Evolutionary conservation across 2,888 invertebrate species (phyloP).

Genomic region (Ptilodon capucinus): DNA sequence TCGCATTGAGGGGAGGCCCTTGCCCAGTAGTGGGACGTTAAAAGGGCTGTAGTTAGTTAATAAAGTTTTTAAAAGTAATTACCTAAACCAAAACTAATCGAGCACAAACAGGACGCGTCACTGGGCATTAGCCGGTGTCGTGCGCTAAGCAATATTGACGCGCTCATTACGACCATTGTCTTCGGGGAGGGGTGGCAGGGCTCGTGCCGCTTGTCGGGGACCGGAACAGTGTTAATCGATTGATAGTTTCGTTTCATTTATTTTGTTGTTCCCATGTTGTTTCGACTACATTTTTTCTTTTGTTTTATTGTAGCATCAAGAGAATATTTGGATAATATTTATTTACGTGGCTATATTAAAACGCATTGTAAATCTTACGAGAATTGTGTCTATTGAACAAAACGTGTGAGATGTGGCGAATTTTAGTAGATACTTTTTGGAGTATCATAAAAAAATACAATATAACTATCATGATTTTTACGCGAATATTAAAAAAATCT

Average conservation of each 20-base stretch:
- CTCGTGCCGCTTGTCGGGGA: slow-evolving; percentile 14
- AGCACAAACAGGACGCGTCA: slow-evolving; percentile 13
- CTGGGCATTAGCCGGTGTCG: slow-evolving; percentile 47
- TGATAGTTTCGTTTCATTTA: not conserved
- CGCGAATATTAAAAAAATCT: too few relatives aligned
- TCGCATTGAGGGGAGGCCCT: too few relatives aligned
- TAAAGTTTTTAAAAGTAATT: not conserved
- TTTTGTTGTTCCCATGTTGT: not conserved
- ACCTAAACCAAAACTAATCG: slow-evolving; percentile 4
- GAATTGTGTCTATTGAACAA: too few relatives aligned
- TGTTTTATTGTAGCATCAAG: not conserved
- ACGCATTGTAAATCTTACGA: too few relatives aligned
- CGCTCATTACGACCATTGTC: slow-evolving; percentile 56
- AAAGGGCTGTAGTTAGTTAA: not conserved
- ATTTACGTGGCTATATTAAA: too few relatives aligned
- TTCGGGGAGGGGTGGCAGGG: slow-evolving; percentile 38
- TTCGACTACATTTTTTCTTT: too few relatives aligned
- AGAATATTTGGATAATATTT: too few relatives aligned
- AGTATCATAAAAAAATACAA: too few relatives aligned
- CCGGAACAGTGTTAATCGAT: slow-evolving; percentile 2
- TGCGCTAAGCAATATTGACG: slow-evolving; percentile 63
- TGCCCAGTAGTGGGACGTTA: too few relatives aligned
- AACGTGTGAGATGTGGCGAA: too few relatives aligned
- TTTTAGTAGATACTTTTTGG: too few relatives aligned
- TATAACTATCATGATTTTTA: too few relatives aligned